A percentile compares a stretch with the other conserved stretches of the same genome.
These are phyloP conservation scores for Rachycentron canadum DNA, from an alignment of 2,797 vertebrate genomes.

Conservation along the genomic window DNA sequence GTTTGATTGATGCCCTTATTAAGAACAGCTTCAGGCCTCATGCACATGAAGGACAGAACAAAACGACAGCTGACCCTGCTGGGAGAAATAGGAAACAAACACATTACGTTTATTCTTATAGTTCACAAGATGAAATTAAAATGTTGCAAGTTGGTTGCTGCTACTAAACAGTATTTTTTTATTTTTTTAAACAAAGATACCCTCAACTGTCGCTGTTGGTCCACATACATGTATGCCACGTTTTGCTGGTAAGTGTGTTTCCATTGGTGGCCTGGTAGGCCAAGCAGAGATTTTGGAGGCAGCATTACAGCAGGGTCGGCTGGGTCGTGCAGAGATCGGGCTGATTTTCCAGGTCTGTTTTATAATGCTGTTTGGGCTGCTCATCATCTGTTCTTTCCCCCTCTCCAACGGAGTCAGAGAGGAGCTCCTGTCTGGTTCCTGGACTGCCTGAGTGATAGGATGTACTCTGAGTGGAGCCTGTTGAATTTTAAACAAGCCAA, in stretches of 20 bases:
- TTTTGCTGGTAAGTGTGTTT: constrained; percentile 6
- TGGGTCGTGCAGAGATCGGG: constrained; percentile 24
- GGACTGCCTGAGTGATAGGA: constrained; percentile 57
- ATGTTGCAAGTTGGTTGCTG: constrained; percentile 21
- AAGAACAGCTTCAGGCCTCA: constrained; percentile 48
- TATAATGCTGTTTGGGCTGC: constrained; percentile 59
- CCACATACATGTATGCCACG: background rate
- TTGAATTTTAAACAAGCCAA: constrained; percentile 76
- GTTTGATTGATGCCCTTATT: constrained; percentile 66
- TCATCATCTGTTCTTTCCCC: constrained; percentile 39
- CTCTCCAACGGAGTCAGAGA: constrained; percentile 47
- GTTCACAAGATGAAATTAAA: background rate
- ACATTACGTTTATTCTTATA: background rate
- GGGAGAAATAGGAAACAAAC: background rate
- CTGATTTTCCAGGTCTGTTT: constrained; percentile 50
- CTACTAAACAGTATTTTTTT: constrained; percentile 15
- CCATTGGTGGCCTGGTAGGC: background rate
- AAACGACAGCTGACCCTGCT: constrained; percentile 12
- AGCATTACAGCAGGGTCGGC: constrained; percentile 23
- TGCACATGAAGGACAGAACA: constrained; percentile 20
- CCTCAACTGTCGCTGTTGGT: constrained; percentile 1
- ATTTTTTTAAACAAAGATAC: constrained; percentile 16
- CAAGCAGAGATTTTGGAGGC: constrained; percentile 20
- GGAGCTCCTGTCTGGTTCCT: constrained; percentile 46
- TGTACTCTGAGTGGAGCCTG: constrained; percentile 58